Percentiles rank a stretch among this genome's conserved stretches.
Conservation (phyloP, 1,140 invertebrate genomes). For the Phenacoccus solenopsis region DNA sequence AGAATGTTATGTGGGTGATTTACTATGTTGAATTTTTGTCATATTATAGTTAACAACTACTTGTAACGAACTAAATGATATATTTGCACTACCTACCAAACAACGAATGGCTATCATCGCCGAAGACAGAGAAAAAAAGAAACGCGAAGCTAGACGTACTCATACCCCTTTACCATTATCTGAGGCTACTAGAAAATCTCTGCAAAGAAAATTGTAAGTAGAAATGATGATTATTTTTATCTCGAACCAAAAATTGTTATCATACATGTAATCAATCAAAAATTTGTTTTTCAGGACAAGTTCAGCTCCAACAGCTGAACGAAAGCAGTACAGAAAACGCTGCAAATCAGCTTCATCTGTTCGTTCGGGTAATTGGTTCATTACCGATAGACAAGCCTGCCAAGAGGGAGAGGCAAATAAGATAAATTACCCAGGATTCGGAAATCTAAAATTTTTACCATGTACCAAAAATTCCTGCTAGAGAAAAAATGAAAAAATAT, state of each 20-base stretch:
- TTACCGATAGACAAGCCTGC: too few relatives aligned
- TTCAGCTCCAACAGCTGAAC: neutral
- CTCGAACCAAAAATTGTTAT: neutral
- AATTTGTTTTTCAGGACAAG: neutral
- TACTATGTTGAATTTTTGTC: neutral
- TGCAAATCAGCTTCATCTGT: neutral
- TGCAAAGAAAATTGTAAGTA: neutral
- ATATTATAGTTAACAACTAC: slow-evolving; percentile 19
- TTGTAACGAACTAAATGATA: slow-evolving; percentile 21
- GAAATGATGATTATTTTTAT: neutral
- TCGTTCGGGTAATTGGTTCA: neutral
- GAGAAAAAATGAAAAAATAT: too few relatives aligned
- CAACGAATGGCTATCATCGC: slow-evolving; percentile 19
- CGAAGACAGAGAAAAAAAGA: slow-evolving; percentile 16
- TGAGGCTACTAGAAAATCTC: neutral
- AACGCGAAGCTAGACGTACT: neutral
- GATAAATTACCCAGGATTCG: too few relatives aligned
- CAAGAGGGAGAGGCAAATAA: too few relatives aligned
- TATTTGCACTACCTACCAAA: slow-evolving; percentile 16
- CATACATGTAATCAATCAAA: neutral
- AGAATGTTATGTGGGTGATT: neutral
- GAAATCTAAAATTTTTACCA: too few relatives aligned
- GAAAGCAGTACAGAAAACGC: neutral
- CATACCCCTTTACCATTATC: neutral
- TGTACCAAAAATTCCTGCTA: too few relatives aligned